Evolutionary conservation across 2,888 invertebrate genomes (phyloP).

Genomic region (Heliconius ethilla): DNA sequence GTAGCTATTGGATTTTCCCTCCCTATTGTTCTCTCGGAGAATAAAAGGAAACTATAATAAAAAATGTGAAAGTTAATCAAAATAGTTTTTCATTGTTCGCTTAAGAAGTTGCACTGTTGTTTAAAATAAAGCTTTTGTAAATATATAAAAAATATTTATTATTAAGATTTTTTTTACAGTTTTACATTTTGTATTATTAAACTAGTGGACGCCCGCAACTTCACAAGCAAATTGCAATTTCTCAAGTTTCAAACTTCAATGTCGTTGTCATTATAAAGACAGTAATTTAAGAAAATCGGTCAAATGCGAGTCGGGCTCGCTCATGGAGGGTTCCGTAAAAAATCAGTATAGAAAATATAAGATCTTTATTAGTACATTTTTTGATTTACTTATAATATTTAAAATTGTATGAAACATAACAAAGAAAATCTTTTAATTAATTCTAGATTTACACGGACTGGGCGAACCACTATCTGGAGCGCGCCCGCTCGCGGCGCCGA

Average conservation of each 20-base stretch:
- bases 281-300: no score
- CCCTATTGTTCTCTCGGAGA: neutral
- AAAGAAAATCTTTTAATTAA: constrained; percentile 20
- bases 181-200: no score
- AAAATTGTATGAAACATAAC: no score
- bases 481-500: constrained; percentile 91
- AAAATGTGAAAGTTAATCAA: constrained; percentile 7
- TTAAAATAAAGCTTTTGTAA: neutral
- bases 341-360: no score
- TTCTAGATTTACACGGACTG: constrained; percentile 98
- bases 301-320: no score
- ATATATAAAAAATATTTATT: no score
- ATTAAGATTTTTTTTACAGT: no score
- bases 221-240: no score
- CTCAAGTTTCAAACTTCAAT: no score
- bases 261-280: no score
- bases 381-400: neutral
- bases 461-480: constrained; percentile 98
- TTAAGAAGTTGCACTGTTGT: neutral
- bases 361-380: neutral
- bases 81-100: neutral
- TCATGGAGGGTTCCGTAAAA: no score
- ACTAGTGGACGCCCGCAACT: no score
- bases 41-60: constrained; percentile 7
- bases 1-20: constrained; percentile 1